A percentile compares a stretch with the other conserved stretches of the same genome.
Conservation (phyloP, 2,888 invertebrate genomes). For the Lottia gigantea region DNA sequence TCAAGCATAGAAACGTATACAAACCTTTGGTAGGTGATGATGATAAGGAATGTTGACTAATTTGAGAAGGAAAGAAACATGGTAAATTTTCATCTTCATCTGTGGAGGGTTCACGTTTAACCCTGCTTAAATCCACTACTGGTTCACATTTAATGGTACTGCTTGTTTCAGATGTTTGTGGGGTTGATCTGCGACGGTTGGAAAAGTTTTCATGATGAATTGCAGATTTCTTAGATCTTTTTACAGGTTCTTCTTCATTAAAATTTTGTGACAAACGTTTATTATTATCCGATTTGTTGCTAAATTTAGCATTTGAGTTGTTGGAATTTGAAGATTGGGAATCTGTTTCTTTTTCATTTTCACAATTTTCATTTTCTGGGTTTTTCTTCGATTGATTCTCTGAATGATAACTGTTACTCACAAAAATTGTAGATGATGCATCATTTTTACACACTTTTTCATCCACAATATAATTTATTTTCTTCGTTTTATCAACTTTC, state of each 20-base stretch:
- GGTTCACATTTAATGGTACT: background rate
- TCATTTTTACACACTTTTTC: conserved; percentile 9
- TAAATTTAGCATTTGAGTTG: background rate
- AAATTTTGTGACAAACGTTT: background rate
- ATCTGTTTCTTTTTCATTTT: background rate
- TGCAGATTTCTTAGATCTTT: background rate
- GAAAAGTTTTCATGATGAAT: background rate
- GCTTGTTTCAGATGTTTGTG: background rate
- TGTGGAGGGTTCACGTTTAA: background rate
- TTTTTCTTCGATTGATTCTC: background rate
- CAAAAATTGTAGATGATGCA: conserved; percentile 6
- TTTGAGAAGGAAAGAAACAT: background rate
- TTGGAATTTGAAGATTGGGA: background rate
- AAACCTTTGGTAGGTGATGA: too few species aligned
- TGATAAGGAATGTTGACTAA: background rate
- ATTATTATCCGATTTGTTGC: background rate
- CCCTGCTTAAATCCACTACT: background rate
- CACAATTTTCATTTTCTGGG: background rate
- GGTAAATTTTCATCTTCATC: background rate
- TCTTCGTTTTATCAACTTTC: conserved; percentile 1
- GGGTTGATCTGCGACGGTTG: background rate
- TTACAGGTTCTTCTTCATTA: background rate
- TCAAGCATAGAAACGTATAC: too few species aligned
- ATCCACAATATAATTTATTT: background rate
- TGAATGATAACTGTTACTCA: conserved; percentile 8